Percentiles rank a stretch among this genome's conserved stretches.
Conservation (phyloP, 2,888 invertebrate species). For the Listrodromus nycthemerus region DNA sequence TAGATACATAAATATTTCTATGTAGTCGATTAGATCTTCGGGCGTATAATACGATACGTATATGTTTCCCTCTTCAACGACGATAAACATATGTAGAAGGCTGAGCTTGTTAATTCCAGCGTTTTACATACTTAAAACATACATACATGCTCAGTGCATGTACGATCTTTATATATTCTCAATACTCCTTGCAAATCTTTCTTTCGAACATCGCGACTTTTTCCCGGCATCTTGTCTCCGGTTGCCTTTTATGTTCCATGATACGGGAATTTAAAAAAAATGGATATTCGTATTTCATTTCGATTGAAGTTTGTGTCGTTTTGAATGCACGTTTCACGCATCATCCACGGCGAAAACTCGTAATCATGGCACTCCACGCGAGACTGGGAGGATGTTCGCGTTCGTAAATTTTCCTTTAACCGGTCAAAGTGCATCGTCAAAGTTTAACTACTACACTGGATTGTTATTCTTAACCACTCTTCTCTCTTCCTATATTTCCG, state of each 20-base stretch:
- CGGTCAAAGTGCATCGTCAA: slow-evolving; percentile 37
- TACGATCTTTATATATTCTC: slow-evolving; percentile 37
- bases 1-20: slow-evolving; percentile 66
- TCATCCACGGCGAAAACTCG: slow-evolving; percentile 9
- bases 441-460: slow-evolving; percentile 23
- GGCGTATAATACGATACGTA: slow-evolving; percentile 70
- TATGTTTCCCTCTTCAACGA: slow-evolving; percentile 64
- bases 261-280: background rate
- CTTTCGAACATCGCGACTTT: slow-evolving; percentile 39
- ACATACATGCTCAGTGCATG: slow-evolving; percentile 36
- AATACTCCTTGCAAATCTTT: slow-evolving; percentile 34
- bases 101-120: slow-evolving; percentile 64
- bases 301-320: background rate
- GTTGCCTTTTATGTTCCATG: slow-evolving; percentile 42
- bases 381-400: slow-evolving; percentile 1
- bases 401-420: background rate
- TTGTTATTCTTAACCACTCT: background rate
- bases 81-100: slow-evolving; percentile 75
- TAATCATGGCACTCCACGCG: slow-evolving; percentile 1
- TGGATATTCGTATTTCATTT: slow-evolving; percentile 29
- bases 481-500: slow-evolving; percentile 31
- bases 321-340: slow-evolving; percentile 52
- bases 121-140: slow-evolving; percentile 37
- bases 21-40: slow-evolving; percentile 66
- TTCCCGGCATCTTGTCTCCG: background rate